A percentile compares a stretch with the other conserved stretches of the same genome.
Conservation (phyloP, 2,113 vertebrate genomes). For the Coptodon rendalli region DNA sequence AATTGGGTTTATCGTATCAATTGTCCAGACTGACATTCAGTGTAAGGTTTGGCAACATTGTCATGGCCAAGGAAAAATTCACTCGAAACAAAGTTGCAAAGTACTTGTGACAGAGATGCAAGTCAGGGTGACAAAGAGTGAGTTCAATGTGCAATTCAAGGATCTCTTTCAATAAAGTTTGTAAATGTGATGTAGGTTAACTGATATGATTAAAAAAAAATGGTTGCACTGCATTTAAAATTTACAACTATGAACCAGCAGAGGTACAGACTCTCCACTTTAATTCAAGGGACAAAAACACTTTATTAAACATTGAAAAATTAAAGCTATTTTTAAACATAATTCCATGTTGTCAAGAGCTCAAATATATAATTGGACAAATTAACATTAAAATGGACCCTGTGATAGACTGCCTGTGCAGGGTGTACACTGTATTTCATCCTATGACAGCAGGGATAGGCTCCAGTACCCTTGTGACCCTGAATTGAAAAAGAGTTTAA, state of each 20-base stretch:
- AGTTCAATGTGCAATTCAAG: background rate
- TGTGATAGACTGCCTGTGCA: background rate
- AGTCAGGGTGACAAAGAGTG: background rate
- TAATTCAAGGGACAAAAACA: background rate
- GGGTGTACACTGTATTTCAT: background rate
- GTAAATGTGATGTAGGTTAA: background rate
- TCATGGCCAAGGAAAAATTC: slow-evolving; percentile 23
- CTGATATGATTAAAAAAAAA: background rate
- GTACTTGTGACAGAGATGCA: background rate
- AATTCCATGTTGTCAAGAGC: background rate
- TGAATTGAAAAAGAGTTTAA: background rate
- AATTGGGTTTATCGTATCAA: slow-evolving; percentile 60
- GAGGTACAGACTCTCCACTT: background rate
- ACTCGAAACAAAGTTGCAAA: background rate
- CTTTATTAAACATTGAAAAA: background rate
- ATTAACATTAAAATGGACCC: background rate
- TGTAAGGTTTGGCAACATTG: slow-evolving; percentile 19
- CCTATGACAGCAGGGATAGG: background rate
- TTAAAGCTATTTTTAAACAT: background rate
- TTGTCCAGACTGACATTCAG: slow-evolving; percentile 54
- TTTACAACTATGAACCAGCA: background rate
- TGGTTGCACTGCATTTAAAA: background rate
- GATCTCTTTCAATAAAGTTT: background rate
- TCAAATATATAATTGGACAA: background rate
- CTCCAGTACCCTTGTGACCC: background rate